phyloP scores from a whole-genome alignment of 2,113 vertebrate species.

The Chaenogobius annularis region DNA sequence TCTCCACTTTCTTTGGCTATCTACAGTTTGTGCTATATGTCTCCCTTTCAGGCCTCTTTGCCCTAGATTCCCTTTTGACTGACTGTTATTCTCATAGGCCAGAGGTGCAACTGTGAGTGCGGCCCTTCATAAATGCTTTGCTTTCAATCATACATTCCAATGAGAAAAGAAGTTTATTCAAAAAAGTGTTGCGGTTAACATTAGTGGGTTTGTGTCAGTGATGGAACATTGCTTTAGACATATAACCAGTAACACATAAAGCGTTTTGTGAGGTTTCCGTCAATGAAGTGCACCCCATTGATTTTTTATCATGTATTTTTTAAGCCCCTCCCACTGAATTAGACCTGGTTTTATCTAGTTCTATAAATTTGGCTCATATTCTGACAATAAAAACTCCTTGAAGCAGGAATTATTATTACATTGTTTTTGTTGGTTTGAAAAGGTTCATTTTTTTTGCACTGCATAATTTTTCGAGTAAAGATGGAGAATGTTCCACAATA shows the following conservation, averaged over 20 bases:
- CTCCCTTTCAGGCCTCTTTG: conserved; percentile 70
- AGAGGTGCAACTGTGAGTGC: conserved; percentile 59
- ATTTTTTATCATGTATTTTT: neutral
- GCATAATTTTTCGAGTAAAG: too few species aligned
- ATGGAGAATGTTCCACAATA: too few species aligned
- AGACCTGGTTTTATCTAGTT: neutral
- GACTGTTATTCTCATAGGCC: conserved; percentile 57
- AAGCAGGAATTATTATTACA: neutral
- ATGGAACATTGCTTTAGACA: neutral
- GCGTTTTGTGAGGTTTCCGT: neutral
- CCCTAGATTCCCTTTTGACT: conserved; percentile 67
- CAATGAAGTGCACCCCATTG: neutral
- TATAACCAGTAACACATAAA: neutral
- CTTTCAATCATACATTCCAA: conserved; percentile 35
- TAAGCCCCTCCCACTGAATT: neutral
- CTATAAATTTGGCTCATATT: neutral
- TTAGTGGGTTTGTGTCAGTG: neutral
- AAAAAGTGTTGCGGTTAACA: neutral
- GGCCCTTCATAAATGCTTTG: conserved; percentile 22
- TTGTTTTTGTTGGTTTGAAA: neutral
- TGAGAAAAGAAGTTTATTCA: neutral
- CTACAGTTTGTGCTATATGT: conserved; percentile 67
- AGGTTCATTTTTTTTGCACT: too few species aligned
- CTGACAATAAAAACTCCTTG: neutral
- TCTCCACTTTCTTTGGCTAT: conserved; percentile 74